Base-by-base conservation (phyloP, 2,797 vertebrate species). In the Pseudotriccus pelzelni region DNA sequence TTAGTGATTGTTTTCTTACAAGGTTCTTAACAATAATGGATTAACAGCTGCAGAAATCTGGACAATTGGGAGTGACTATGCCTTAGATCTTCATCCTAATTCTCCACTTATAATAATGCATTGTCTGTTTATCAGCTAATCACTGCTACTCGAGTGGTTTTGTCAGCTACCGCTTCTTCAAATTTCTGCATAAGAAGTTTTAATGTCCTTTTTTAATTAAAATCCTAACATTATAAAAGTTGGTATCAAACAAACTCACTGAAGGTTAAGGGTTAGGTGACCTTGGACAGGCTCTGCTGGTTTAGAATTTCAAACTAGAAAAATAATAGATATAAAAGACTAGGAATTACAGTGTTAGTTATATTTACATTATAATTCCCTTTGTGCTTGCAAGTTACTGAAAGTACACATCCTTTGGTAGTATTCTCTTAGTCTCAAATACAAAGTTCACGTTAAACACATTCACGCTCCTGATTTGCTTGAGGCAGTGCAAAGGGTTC, bases 351-450 rank as follows among this genome's bases (percentile, higher is more conserved):
- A 84, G 39, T 50, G 63, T 66, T 84, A 81, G 25, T 86, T 69
- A 44, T 92, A 95, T 92, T 95, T 95, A 96, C 83, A 93, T 41
- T 69, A 27, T 64, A 12, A 52, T 77, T 82, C 85, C 80, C 74
- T 94, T 96, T 96, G 95, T 95, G 95, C 94, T 96, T 95, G 77
- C 63, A 87, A 89, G 78, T 53, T 92, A 86, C 63, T 49, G 23
- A 28, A 90, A 92, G 55, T 64, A 89, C 34, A 55, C 66, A 68
- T 78, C 91, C 85, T 94, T 96, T 90, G 89, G 74, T 66, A 87
- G 75, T 50, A 72, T 72, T 89, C 64, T 85, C 47, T 76, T 84
- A 88, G 36, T 69, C 77, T 75, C 55, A 83, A 62, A 84, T n/a
- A 84, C 6, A 2, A 83, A 75, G 67, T 44, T 86, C n/a, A 21